Base-by-base conservation (phyloP, 2,888 invertebrate species). In the Archaeoteleia sp. region DNA sequence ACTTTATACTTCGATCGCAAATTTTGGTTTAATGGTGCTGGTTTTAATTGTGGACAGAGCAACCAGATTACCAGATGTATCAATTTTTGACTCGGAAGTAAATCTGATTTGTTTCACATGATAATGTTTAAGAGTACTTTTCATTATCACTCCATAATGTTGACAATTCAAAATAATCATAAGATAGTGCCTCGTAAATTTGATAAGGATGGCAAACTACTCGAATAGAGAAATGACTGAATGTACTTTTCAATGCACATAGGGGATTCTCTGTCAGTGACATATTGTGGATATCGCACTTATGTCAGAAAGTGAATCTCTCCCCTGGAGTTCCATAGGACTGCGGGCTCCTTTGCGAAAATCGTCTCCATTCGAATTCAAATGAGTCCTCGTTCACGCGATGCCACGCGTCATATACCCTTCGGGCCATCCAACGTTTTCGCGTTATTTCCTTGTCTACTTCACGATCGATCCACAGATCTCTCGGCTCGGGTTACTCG, bases 291-390 rank as follows among this genome's bases (percentile, higher is more conserved):
- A 78, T 75, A 76, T 77, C 76, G 71, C 76, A 76, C 75, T 80
- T 77, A 72, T 71, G 71, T 68, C 68, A 57, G 68, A 77, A 75
- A 80, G 74, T 74, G 74, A 76, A 76, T 71, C 32, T 51, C 61
- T 37, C 61, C 54, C 69, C 43, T 40, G 29, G 35, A 58, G 53
- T 48, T 37, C 49, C 58, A 42, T n/a, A 74, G 77, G 79, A 82
- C 81, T 79, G 70, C 69, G 61, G 70, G 74, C 76, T 79, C 78
- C 77, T 79, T 77, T 75, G 76, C 78, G 79, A 81, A 80, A 80
- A 81, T 81, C 82, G 80, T 79, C 81, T 81, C 82, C 79, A 84
- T 84, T 84, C 82, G 83, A 77, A 84, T 84, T 84, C 83, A 84
- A 84, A 84, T 84, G 83, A 84, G 83, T 70, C 74, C 78, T 78